These are phyloP conservation scores for Gallinago jamesoni DNA, from an alignment of 2,113 vertebrate species.

Conservation along the genomic window DNA sequence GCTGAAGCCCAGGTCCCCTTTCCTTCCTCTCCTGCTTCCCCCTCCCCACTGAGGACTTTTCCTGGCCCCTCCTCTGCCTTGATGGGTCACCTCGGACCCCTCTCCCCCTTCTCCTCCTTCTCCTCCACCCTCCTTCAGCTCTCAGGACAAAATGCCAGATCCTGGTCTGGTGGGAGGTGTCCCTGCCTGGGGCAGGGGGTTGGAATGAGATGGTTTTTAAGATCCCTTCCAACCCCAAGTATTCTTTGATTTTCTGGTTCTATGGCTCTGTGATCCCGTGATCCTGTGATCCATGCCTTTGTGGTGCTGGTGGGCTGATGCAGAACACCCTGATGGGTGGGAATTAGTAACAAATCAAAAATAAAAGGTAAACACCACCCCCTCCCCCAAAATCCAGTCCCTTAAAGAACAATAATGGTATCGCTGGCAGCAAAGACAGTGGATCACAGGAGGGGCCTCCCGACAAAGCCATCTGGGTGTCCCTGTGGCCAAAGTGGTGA, in stretches of 20 bases:
- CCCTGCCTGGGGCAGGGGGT: neutral
- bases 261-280: neutral
- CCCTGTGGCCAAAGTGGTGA: neutral
- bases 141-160: neutral
- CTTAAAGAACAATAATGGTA: neutral
- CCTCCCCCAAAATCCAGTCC: too few species aligned
- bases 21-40: neutral
- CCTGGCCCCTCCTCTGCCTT: neutral
- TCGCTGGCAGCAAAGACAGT: neutral
- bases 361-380: neutral
- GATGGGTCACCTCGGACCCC: neutral
- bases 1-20: neutral
- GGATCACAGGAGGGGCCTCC: neutral
- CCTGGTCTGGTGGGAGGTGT: neutral
- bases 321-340: neutral
- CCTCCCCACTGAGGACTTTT: neutral
- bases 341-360: neutral
- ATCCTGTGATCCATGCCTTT: neutral
- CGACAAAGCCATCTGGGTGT: neutral
- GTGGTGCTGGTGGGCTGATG: neutral
- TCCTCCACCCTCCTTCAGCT: neutral
- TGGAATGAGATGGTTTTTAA: neutral
- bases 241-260: too few species aligned
- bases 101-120: neutral
- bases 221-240: neutral